Evolutionary conservation across 2,797 vertebrate genomes (phyloP).

Genomic region (Tiaroga cobitis): DNA sequence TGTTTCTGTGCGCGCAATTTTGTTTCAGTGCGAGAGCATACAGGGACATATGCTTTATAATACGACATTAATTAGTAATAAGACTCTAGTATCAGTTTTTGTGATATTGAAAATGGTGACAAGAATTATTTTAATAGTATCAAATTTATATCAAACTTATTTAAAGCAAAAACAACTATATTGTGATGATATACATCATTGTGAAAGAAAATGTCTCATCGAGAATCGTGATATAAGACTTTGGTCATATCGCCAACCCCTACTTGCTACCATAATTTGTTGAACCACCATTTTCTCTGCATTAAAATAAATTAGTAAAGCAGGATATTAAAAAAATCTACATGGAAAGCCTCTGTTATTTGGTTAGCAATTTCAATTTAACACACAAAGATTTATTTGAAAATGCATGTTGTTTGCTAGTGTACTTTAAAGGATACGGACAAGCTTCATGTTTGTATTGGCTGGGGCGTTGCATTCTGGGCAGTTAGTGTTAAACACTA

Average conservation of each 20-base stretch:
- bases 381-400: not conserved
- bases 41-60: too few relatives aligned
- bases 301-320: not conserved
- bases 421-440: constrained; percentile 82
- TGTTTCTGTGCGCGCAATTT: too few relatives aligned
- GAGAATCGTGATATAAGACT: not conserved
- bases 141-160: not conserved
- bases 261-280: not conserved
- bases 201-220: not conserved
- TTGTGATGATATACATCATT: not conserved
- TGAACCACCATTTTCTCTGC: not conserved
- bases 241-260: not conserved
- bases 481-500: constrained; percentile 93
- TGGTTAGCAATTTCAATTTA: not conserved
- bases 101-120: not conserved
- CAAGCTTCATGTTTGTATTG: constrained; percentile 96
- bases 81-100: not conserved
- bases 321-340: not conserved
- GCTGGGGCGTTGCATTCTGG: constrained; percentile 91
- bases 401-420: too few relatives aligned
- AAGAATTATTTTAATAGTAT: not conserved
- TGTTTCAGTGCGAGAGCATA: too few relatives aligned
- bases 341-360: not conserved
- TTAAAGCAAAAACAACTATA: not conserved
- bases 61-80: too few relatives aligned